Percentiles rank a stretch among this genome's conserved stretches.
Evolutionary conservation across 2,113 vertebrate genomes (phyloP).

Genomic region (Mungos mungo): DNA sequence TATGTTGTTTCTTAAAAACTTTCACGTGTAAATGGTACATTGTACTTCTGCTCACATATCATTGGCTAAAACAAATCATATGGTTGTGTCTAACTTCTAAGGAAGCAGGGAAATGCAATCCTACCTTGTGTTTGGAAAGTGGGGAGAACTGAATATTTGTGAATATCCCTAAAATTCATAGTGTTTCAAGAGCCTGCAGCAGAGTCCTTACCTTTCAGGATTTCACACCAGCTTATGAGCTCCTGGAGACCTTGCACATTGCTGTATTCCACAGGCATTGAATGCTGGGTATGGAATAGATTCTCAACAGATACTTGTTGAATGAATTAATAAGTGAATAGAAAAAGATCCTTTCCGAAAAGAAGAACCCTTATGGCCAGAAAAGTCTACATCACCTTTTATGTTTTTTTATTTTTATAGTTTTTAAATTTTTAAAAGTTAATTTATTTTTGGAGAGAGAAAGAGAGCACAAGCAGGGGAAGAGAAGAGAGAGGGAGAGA

Average conservation of each 20-base stretch:
- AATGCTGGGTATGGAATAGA: background rate
- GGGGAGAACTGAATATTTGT: background rate
- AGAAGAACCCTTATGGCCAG: background rate
- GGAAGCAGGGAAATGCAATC: background rate
- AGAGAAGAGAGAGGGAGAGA: too few species aligned
- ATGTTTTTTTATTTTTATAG: background rate
- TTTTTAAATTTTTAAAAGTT: too few species aligned
- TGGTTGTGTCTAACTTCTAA: background rate
- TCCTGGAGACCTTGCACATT: background rate
- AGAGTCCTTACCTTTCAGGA: background rate
- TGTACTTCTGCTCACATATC: background rate
- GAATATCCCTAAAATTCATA: background rate
- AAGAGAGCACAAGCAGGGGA: too few species aligned
- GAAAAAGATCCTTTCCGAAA: background rate
- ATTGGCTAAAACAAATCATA: background rate
- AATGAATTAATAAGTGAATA: background rate
- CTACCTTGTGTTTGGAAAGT: background rate
- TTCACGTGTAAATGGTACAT: background rate
- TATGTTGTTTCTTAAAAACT: background rate
- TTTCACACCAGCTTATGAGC: background rate
- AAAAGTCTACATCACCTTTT: background rate
- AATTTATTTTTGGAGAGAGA: too few species aligned
- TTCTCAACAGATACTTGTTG: background rate
- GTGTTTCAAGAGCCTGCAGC: background rate
- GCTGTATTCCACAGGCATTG: background rate